Base-by-base conservation (phyloP, 30 jellyfish, hydroid and myxozoan species). In the Sanderia malayensis region DNA sequence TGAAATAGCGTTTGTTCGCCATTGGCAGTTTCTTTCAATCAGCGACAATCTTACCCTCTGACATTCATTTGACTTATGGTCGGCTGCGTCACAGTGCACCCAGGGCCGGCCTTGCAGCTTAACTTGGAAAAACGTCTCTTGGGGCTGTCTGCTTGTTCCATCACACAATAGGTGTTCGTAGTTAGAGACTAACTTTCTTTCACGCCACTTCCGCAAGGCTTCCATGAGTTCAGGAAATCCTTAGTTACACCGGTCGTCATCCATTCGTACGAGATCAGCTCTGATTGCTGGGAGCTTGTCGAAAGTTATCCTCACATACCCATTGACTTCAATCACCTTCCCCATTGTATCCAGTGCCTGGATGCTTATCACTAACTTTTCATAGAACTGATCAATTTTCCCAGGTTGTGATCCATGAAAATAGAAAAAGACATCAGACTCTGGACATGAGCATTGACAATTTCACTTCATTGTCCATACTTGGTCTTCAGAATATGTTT, bases 141-240 rank as follows among this genome's bases (percentile, higher is more conserved):
- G 34, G n/a, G 31, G 67, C 25, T 45, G 49, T 46, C 81, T 69
- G 46, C 49, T 22, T n/a, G 4, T 70, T 10, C 2, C 24, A 6
- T 69, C 81, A 46, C 1, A 0, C 4, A 45, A 0, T 17, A 19
- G 24, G 21, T 69, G 70, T 17, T 30, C 73, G 37, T 24, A 6
- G 3, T 11, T 24, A 20, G 37, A 46, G 18, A 58, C 33, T 59
- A 81, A 87, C 34, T 81, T 81, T 81, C 93, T 58, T 34, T 69
- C 93, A 0, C 79, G 34, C 87, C 80, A 81, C 60, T 82, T 61
- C 27, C 83, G n/a, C 27, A 70, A 44, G 0, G 89, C 58, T 37
- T 82, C 75, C 1, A 73, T 30, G 0, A 75, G 67, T 27, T 75
- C 68, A 31, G 76, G 53, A 62, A 61, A 77, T 57, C 32, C 65